These are phyloP conservation scores for Sphecodes monilicornis DNA, from an alignment of 2,888 invertebrate species.

Conservation along the genomic window DNA sequence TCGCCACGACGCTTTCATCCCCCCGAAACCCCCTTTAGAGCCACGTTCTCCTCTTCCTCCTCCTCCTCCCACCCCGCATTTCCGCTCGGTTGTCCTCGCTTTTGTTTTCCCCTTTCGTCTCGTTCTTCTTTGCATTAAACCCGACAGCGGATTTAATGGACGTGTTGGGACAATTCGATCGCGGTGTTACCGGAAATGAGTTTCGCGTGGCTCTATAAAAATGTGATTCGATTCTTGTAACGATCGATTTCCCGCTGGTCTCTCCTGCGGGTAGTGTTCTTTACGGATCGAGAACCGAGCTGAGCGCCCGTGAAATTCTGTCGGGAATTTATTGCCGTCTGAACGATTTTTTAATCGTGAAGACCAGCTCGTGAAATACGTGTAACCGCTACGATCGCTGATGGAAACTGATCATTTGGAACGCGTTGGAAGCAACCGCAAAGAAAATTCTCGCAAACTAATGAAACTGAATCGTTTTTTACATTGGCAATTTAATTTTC, in stretches of 20 bases:
- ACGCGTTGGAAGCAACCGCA: neutral
- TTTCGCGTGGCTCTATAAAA: conserved; percentile 10
- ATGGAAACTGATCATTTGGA: no score
- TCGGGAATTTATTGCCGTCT: neutral
- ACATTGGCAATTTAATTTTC: no score
- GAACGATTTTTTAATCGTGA: neutral
- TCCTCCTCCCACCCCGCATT: neutral
- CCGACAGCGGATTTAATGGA: conserved; percentile 35
- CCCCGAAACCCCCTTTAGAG: neutral
- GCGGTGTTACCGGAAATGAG: conserved; percentile 14
- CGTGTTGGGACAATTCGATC: conserved; percentile 41
- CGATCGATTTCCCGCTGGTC: conserved; percentile 5
- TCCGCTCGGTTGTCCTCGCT: conserved; percentile 2
- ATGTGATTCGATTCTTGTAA: conserved; percentile 16
- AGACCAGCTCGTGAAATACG: neutral
- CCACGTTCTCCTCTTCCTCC: neutral
- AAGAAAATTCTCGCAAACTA: no score
- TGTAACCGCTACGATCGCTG: neutral
- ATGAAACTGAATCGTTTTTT: no score
- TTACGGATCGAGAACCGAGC: neutral
- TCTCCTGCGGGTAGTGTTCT: neutral
- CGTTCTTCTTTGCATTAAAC: conserved; percentile 40
- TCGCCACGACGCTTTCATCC: neutral
- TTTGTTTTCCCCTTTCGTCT: conserved; percentile 34
- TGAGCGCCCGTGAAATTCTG: neutral